Percentiles rank a stretch among this genome's conserved stretches.
Evolutionary conservation across 2,113 vertebrate genomes (phyloP).

Genomic region (Thamnophis sirtalis): DNA sequence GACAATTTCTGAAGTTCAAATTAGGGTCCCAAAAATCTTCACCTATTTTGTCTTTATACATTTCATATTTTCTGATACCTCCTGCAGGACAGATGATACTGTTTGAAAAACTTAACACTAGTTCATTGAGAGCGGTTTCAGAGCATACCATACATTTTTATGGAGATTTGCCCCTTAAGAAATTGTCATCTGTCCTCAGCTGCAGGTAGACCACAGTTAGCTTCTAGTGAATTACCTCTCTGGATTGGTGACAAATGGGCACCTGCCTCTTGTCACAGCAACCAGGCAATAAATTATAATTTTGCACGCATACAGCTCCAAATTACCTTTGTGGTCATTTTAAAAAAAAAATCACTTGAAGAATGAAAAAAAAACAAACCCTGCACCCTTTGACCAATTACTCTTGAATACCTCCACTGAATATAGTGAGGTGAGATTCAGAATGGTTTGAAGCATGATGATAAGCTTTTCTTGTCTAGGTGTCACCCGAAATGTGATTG

Average conservation of each 20-base stretch:
- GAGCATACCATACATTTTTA: constrained; percentile 20
- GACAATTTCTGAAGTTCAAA: constrained; percentile 33
- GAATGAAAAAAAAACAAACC: neutral
- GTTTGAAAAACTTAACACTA: neutral
- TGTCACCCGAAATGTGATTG: neutral
- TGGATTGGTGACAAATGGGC: neutral
- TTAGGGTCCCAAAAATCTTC: constrained; percentile 8
- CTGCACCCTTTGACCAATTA: neutral
- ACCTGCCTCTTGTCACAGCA: constrained; percentile 1
- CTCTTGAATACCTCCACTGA: neutral
- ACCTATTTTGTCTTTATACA: constrained; percentile 31
- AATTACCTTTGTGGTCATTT: neutral
- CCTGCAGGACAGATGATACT: constrained; percentile 5
- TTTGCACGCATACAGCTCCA: neutral
- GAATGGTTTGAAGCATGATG: neutral
- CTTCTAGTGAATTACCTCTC: neutral
- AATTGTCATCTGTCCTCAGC: neutral
- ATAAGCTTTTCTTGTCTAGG: neutral
- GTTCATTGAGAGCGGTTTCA: constrained; percentile 10
- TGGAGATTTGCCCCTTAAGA: neutral
- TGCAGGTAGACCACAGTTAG: neutral
- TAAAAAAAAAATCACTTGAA: neutral
- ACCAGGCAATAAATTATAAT: constrained; percentile 2
- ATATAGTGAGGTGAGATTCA: neutral
- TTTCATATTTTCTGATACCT: constrained; percentile 23